Percentiles rank a stretch among this genome's conserved stretches.
phyloP scores from a whole-genome alignment of 2,113 vertebrate species.

The Gymnobelideus leadbeateri region DNA sequence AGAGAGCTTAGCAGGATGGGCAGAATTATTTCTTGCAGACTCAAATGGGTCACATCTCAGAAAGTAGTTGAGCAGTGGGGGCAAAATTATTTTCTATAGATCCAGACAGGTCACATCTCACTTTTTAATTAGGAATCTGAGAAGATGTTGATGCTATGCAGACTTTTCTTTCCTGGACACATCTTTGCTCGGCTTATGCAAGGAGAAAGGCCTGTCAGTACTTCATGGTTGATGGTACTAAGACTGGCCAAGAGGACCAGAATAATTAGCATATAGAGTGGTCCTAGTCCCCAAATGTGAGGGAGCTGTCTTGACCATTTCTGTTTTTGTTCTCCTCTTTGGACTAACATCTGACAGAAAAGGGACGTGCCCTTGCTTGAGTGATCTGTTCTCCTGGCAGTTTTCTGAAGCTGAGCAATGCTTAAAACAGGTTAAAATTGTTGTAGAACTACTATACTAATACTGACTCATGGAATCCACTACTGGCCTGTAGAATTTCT shows the following conservation, averaged over 20 bases:
- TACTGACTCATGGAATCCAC: constrained; percentile 4
- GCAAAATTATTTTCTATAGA: neutral
- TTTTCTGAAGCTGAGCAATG: constrained; percentile 22
- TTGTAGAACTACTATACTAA: neutral
- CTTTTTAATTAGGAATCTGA: neutral
- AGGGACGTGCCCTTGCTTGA: neutral
- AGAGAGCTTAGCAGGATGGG: neutral
- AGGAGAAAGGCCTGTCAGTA: neutral
- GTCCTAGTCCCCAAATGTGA: neutral
- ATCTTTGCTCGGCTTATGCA: neutral
- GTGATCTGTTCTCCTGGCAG: constrained; percentile 26
- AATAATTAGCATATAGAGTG: neutral
- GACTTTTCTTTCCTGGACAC: neutral
- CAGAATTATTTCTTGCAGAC: neutral
- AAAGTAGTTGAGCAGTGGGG: neutral
- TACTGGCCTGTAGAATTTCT: constrained; percentile 13
- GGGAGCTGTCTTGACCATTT: neutral
- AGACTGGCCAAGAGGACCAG: too few species aligned
- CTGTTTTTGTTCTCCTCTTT: neutral
- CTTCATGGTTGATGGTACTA: neutral
- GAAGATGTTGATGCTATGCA: neutral
- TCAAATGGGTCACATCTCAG: neutral
- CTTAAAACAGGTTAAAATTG: constrained; percentile 16
- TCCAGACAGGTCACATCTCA: neutral
- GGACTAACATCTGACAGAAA: neutral